Evolutionary conservation across 2,797 vertebrate genomes (phyloP).

Genomic region (Phaenicophaeus curvirostris): DNA sequence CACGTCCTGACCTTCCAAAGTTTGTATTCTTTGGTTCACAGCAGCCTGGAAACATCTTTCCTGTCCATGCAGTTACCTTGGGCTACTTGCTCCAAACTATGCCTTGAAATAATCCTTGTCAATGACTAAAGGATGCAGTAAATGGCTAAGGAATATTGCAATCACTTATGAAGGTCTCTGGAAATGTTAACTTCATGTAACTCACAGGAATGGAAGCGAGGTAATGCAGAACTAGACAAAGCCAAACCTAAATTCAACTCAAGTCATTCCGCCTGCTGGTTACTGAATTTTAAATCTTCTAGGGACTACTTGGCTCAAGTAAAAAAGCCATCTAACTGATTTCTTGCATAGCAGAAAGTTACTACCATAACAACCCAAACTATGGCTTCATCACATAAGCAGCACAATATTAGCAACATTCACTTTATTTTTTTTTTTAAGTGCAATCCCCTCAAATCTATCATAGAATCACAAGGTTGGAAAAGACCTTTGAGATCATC

Average conservation of each 20-base stretch:
- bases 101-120: background rate
- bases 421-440: background rate
- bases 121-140: background rate
- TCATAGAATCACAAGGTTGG: too few species aligned
- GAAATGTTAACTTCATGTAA: background rate
- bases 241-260: background rate
- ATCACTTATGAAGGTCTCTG: background rate
- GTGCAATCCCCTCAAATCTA: background rate
- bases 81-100: background rate
- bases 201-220: background rate
- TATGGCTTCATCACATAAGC: background rate
- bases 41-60: background rate
- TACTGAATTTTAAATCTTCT: background rate
- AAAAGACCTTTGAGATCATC: too few species aligned
- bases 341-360: background rate
- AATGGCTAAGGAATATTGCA: background rate
- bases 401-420: fast-evolving
- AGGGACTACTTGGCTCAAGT: background rate
- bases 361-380: background rate
- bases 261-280: background rate
- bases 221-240: background rate
- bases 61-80: background rate
- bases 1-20: background rate
- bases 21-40: background rate
- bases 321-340: background rate